Evolutionary conservation across 2,113 vertebrate genomes (phyloP).

Genomic region (Tretioscincus oriximinensis): DNA sequence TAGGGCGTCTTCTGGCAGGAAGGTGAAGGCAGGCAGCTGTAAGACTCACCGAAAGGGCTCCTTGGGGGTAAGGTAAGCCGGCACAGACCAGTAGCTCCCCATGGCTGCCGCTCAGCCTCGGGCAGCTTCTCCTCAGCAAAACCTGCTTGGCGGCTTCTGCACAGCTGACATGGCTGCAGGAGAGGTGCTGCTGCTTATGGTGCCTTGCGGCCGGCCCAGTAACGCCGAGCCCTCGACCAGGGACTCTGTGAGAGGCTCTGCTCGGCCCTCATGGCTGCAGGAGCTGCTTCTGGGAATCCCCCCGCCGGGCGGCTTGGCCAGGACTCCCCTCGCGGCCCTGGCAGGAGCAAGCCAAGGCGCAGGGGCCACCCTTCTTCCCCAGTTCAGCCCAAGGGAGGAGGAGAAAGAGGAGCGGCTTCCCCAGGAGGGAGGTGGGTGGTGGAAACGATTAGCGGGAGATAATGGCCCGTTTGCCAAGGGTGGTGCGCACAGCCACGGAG

Average conservation of each 20-base stretch:
- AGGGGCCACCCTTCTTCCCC: slow-evolving; percentile 50
- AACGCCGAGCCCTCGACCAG: slow-evolving; percentile 55
- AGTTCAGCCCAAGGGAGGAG: slow-evolving; percentile 68
- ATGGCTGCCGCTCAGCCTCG: slow-evolving; percentile 69
- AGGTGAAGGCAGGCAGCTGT: neutral
- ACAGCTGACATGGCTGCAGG: slow-evolving; percentile 71
- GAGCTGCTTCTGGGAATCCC: slow-evolving; percentile 12
- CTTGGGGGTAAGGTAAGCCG: slow-evolving; percentile 72
- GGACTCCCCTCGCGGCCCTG: neutral
- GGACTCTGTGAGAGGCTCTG: slow-evolving; percentile 38
- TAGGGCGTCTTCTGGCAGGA: neutral
- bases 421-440: slow-evolving; percentile 9
- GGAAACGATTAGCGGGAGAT: neutral
- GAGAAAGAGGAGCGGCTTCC: slow-evolving; percentile 73
- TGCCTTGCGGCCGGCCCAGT: slow-evolving; percentile 48
- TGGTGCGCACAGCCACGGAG: slow-evolving; percentile 58
- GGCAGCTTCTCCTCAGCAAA: slow-evolving; percentile 64
- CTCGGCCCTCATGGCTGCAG: slow-evolving; percentile 55
- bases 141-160: slow-evolving; percentile 67
- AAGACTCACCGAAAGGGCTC: slow-evolving; percentile 76
- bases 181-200: slow-evolving; percentile 49
- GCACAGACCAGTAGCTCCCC: slow-evolving; percentile 77
- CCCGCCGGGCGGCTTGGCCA: slow-evolving; percentile 22
- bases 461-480: slow-evolving; percentile 23
- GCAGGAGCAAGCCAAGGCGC: slow-evolving; percentile 51